Evolutionary conservation across 2,888 invertebrate genomes (phyloP).

Genomic region (Pilophorus perplexus): DNA sequence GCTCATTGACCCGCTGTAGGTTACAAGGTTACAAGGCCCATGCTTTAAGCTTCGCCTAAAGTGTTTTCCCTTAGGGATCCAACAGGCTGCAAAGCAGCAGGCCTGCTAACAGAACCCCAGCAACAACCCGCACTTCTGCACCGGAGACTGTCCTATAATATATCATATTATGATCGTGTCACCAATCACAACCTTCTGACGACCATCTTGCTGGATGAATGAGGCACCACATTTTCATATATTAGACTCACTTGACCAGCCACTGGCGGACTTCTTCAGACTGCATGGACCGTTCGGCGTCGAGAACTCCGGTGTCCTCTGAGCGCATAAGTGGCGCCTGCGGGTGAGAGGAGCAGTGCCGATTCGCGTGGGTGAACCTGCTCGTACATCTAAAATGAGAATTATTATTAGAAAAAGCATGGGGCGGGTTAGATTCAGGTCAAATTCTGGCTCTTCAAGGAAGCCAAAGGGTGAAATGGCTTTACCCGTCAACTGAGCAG

Average conservation of each 20-base stretch:
- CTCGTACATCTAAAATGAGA: conserved; percentile 56
- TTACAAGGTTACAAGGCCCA: no score
- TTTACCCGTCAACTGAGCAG: conserved; percentile 58
- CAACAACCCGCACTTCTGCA: no score
- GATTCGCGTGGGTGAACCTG: conserved; percentile 72
- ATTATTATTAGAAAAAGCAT: conserved; percentile 47
- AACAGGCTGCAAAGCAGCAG: no score
- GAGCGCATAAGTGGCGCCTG: conserved; percentile 58
- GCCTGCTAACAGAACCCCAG: no score
- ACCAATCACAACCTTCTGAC: no score
- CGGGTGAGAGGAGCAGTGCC: conserved; percentile 72
- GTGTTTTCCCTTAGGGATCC: no score
- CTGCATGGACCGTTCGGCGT: conserved; percentile 55
- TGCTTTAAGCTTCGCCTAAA: no score
- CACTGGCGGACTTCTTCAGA: conserved; percentile 57
- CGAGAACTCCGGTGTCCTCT: conserved; percentile 56
- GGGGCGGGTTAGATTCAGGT: background rate
- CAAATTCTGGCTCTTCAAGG: no score
- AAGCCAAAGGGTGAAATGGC: background rate
- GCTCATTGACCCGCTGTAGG: no score
- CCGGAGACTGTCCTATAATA: no score
- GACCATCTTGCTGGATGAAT: no score
- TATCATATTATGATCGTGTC: no score
- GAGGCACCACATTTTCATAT: background rate
- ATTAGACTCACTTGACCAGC: conserved; percentile 55